phyloP scores from a whole-genome alignment of 2,113 vertebrate species.

The Aptenodytes patagonicus region DNA sequence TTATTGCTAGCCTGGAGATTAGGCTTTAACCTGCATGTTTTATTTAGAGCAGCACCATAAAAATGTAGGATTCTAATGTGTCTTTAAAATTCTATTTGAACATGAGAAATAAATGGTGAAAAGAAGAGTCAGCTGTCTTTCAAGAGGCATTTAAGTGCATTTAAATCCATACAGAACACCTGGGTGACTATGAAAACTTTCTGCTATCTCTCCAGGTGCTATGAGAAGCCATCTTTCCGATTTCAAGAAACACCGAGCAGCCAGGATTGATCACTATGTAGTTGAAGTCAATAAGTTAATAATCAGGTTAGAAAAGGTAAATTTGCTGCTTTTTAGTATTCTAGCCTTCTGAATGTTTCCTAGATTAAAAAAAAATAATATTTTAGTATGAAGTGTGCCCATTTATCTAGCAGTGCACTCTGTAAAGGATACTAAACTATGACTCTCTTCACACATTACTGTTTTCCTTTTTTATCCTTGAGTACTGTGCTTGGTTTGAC shows the following conservation, averaged over 20 bases:
- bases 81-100: background rate
- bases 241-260: constrained; percentile 94
- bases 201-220: constrained; percentile 73
- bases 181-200: background rate
- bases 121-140: background rate
- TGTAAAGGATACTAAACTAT: background rate
- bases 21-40: background rate
- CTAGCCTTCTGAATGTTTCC: background rate
- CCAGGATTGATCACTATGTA: constrained; percentile 96
- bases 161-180: background rate
- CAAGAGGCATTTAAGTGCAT: background rate
- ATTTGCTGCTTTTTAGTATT: background rate
- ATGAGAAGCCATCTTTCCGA: constrained; percentile 86
- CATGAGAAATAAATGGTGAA: background rate
- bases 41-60: background rate
- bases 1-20: background rate
- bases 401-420: background rate
- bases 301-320: constrained; percentile 97
- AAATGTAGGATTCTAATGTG: background rate
- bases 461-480: background rate
- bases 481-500: background rate
- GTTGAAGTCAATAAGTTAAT: constrained; percentile 97
- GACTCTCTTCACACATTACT: background rate
- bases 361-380: background rate
- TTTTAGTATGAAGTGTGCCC: background rate